A percentile compares a stretch with the other conserved stretches of the same genome.
These are phyloP conservation scores for Channa striata DNA, from an alignment of 2,797 vertebrate species.

Conservation along the genomic window DNA sequence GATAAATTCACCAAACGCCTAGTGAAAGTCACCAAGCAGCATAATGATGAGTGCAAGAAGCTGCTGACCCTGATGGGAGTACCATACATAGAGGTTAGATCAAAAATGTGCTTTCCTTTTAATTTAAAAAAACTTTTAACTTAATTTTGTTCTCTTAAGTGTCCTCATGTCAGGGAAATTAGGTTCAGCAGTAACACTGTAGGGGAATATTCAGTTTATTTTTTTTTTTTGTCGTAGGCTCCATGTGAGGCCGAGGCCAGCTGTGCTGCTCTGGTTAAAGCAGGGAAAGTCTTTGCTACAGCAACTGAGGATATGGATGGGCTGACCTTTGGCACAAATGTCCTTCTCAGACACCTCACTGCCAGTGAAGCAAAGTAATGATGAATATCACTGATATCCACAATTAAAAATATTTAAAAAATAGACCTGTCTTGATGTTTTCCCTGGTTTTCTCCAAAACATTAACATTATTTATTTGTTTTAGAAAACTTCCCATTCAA, in stretches of 20 bases:
- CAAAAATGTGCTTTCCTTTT: neutral
- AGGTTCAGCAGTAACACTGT: neutral
- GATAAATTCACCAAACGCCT: slow-evolving; percentile 96
- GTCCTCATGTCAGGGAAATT: neutral
- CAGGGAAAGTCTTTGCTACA: slow-evolving; percentile 93
- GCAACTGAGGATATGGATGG: slow-evolving; percentile 99
- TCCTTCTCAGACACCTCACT: slow-evolving; percentile 93
- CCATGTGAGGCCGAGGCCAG: slow-evolving; percentile 97
- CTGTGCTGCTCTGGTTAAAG: slow-evolving; percentile 94
- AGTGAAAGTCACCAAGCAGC: slow-evolving; percentile 96
- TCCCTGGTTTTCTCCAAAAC: neutral
- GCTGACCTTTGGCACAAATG: slow-evolving; percentile 93
- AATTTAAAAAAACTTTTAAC: too few species aligned
- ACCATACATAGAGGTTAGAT: slow-evolving; percentile 89
- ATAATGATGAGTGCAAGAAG: slow-evolving; percentile 94
- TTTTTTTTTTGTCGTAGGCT: slow-evolving; percentile 78
- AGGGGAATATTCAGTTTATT: too few species aligned
- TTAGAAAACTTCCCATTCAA: slow-evolving; percentile 95
- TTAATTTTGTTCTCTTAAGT: too few species aligned
- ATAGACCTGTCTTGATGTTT: too few species aligned
- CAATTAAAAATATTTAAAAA: neutral
- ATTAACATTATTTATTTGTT: neutral
- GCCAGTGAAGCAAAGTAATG: slow-evolving; percentile 94
- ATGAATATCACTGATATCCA: neutral
- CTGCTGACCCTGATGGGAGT: slow-evolving; percentile 94